phyloP scores from a whole-genome alignment of 2,113 vertebrate species.

The Lontra canadensis region DNA sequence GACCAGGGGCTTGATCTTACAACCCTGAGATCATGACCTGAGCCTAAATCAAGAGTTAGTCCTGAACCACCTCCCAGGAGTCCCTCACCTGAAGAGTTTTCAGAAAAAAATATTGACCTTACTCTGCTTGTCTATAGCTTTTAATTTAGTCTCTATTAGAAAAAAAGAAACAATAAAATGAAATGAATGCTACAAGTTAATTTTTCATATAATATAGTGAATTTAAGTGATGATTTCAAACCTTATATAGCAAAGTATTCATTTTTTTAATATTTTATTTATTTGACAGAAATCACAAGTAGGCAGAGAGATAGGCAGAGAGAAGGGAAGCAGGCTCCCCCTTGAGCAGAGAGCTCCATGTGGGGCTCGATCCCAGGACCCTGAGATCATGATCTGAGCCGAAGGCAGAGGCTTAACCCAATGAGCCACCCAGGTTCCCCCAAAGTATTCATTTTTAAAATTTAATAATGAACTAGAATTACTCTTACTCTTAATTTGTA shows the following conservation, averaged over 20 bases:
- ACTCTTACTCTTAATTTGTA: background rate
- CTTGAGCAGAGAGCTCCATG: too few relatives aligned
- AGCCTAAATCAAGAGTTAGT: background rate
- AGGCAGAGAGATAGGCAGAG: too few relatives aligned
- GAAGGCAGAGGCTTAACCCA: too few relatives aligned
- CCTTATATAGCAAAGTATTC: background rate
- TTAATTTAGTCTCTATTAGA: background rate
- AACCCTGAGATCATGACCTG: background rate
- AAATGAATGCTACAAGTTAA: background rate
- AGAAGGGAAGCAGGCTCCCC: too few relatives aligned
- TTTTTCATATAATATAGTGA: background rate
- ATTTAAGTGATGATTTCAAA: background rate
- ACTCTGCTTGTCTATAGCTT: background rate
- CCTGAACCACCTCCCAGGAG: background rate
- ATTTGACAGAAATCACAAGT: too few relatives aligned
- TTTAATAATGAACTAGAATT: conserved; percentile 18
- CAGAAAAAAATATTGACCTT: background rate
- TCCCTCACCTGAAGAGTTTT: background rate
- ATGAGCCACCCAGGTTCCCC: too few relatives aligned
- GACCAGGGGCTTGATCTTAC: background rate
- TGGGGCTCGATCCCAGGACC: too few relatives aligned
- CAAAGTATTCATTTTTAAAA: background rate
- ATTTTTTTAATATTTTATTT: background rate
- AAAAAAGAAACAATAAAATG: background rate
- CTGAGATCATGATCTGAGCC: too few relatives aligned